These are phyloP conservation scores for Platyscapa corneri DNA, from an alignment of 1,140 invertebrate genomes.

Conservation along the genomic window DNA sequence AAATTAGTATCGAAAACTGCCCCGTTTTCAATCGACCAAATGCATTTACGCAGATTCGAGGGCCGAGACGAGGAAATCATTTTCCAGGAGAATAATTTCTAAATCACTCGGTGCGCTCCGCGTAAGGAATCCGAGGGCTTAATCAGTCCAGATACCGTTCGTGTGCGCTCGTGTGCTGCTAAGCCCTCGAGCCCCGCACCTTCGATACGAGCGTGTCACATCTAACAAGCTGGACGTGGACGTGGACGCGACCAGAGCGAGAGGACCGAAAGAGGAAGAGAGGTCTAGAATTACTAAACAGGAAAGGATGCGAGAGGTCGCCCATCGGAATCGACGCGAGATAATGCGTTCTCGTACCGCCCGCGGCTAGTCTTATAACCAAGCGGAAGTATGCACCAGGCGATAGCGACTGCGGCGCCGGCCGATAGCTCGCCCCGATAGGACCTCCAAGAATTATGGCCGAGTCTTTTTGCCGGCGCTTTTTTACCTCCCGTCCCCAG, in stretches of 20 bases:
- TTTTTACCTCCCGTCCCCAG: background rate
- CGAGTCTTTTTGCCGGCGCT: background rate
- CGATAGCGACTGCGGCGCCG: background rate
- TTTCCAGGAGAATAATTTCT: background rate
- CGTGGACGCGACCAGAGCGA: background rate
- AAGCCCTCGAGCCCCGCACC: background rate
- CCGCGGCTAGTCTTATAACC: background rate
- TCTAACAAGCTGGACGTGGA: background rate
- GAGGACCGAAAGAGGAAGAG: background rate
- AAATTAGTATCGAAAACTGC: too few relatives aligned
- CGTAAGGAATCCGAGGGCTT: background rate
- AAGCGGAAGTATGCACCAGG: background rate
- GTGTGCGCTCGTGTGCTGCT: background rate
- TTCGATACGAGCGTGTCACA: background rate
- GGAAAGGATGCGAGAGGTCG: background rate
- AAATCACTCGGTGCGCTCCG: background rate
- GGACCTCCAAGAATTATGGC: conserved; percentile 11
- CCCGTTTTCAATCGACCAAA: too few relatives aligned
- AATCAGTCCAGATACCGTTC: background rate
- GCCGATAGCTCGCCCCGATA: background rate
- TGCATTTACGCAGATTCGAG: too few relatives aligned
- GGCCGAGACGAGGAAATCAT: background rate
- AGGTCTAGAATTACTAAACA: background rate
- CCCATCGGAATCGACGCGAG: background rate
- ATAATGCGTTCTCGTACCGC: conserved; percentile 4